Conservation (phyloP, 2,113 vertebrate species). For the Petroica traversi region DNA sequence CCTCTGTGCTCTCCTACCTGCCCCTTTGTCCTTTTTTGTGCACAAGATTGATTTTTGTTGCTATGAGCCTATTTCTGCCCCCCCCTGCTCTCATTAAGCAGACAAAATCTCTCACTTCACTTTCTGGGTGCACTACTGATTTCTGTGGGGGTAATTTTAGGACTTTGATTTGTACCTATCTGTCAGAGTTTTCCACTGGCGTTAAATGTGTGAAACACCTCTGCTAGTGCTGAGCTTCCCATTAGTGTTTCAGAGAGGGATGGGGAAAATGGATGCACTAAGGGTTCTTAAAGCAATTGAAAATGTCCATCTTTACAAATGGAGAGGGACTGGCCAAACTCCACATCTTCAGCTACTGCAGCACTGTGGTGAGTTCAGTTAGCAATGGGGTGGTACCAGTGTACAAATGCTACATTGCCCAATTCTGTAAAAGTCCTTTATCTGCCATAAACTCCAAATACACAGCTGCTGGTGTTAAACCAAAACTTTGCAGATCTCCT, state of each 20-base stretch:
- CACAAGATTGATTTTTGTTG: background rate
- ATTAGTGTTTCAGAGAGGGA: background rate
- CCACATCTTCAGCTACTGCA: background rate
- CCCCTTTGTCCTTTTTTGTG: background rate
- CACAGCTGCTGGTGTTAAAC: background rate
- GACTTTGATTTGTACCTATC: background rate
- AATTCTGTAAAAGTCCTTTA: background rate
- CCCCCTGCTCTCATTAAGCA: background rate
- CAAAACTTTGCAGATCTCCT: conserved; percentile 14
- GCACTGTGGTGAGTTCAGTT: background rate
- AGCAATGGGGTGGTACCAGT: background rate
- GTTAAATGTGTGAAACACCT: background rate
- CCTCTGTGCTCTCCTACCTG: background rate
- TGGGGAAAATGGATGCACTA: rapidly evolving
- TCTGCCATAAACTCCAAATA: background rate
- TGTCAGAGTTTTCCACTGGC: background rate
- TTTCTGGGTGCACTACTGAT: background rate
- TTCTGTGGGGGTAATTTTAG: background rate
- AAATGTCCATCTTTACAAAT: background rate
- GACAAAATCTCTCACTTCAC: background rate
- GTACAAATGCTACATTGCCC: background rate
- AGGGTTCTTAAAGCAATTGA: background rate
- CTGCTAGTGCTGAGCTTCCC: background rate
- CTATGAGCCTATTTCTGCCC: background rate
- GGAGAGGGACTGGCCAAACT: background rate